These are phyloP conservation scores for Apamea monoglypha DNA, from an alignment of 2,888 invertebrate species.

Conservation along the genomic window DNA sequence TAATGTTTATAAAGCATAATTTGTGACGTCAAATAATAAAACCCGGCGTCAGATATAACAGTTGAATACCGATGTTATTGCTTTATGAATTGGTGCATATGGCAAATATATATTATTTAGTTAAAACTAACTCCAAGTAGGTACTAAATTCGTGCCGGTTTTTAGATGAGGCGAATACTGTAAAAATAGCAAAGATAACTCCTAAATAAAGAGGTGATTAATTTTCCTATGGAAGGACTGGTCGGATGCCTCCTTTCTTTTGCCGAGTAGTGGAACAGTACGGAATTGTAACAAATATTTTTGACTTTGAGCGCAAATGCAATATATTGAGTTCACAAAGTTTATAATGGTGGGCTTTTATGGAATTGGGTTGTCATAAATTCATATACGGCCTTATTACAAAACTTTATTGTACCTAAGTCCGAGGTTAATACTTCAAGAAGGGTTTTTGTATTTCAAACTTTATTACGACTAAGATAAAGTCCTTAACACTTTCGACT, in stretches of 20 bases:
- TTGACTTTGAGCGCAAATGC: neutral
- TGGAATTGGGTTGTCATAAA: neutral
- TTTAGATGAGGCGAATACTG: neutral
- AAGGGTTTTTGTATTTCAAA: neutral
- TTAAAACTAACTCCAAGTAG: slow-evolving; percentile 13
- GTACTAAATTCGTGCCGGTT: slow-evolving; percentile 50
- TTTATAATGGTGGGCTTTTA: neutral
- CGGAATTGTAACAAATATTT: neutral
- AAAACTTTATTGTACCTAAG: neutral
- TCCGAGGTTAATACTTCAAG: neutral
- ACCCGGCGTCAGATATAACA: slow-evolving; percentile 36
- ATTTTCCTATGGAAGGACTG: neutral
- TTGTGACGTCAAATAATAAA: slow-evolving; percentile 32
- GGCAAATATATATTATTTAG: slow-evolving; percentile 34
- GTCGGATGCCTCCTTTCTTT: neutral
- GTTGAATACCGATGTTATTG: slow-evolving; percentile 29
- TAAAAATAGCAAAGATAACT: neutral
- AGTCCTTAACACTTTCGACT: no score
- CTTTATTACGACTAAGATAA: neutral
- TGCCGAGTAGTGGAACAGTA: neutral
- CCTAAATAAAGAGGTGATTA: neutral
- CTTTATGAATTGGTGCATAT: slow-evolving; percentile 20
- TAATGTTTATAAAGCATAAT: neutral
- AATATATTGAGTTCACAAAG: slow-evolving; percentile 1
- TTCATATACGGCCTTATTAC: neutral